Evolutionary conservation across 2,888 invertebrate genomes (phyloP).

Genomic region (Cataglyphis altisquamis): DNA sequence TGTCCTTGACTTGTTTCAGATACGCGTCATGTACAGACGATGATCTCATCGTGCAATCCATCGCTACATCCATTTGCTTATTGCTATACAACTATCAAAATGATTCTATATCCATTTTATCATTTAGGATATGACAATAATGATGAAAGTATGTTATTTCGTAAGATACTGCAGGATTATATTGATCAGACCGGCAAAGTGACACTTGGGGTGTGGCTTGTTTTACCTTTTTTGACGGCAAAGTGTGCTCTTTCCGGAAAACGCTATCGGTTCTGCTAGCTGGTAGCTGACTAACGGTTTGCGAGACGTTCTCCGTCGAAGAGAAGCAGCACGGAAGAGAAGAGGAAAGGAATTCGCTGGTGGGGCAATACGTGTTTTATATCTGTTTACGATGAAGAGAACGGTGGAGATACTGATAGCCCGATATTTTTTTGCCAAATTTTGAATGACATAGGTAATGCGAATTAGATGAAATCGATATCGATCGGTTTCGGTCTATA

Average conservation of each 20-base stretch:
- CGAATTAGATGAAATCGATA: background rate
- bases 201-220: slow-evolving; percentile 64
- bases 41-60: slow-evolving; percentile 51
- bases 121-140: background rate
- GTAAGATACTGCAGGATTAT: slow-evolving; percentile 32
- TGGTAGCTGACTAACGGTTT: slow-evolving; percentile 49
- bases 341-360: slow-evolving; percentile 53
- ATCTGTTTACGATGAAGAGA: background rate
- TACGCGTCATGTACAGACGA: slow-evolving; percentile 12
- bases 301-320: slow-evolving; percentile 19
- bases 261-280: slow-evolving; percentile 50
- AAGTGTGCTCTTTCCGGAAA: background rate
- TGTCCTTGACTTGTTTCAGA: slow-evolving; percentile 42
- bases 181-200: slow-evolving; percentile 51
- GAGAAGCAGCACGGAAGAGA: slow-evolving; percentile 30
- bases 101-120: background rate
- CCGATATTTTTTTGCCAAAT: slow-evolving; percentile 20
- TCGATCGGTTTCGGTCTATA: background rate
- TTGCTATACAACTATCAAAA: background rate
- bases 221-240: slow-evolving; percentile 49
- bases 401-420: background rate
- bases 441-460: background rate
- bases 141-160: background rate
- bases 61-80: slow-evolving; percentile 1
- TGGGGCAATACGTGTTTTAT: slow-evolving; percentile 37